These are phyloP conservation scores for Latheticus oryzae DNA, from an alignment of 2,888 invertebrate species.

Conservation along the genomic window DNA sequence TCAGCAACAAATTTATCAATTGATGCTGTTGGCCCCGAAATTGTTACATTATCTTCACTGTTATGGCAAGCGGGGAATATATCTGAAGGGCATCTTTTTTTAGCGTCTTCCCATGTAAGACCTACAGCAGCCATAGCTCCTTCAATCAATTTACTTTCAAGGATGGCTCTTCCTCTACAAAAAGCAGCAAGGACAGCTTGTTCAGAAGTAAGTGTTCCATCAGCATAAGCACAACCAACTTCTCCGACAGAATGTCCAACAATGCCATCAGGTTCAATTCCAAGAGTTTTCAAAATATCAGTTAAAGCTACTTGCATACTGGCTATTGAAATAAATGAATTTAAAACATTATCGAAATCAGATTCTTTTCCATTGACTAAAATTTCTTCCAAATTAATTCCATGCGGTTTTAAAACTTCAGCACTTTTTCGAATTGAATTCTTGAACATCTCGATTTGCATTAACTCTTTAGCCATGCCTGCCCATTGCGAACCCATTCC, in stretches of 20 bases:
- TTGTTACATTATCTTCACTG: slow-evolving; percentile 90
- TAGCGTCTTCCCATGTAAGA: slow-evolving; percentile 86
- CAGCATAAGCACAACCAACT: slow-evolving; percentile 95
- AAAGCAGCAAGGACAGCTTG: slow-evolving; percentile 95
- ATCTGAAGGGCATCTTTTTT: slow-evolving; percentile 79
- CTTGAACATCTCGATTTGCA: slow-evolving; percentile 85
- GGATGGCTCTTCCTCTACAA: slow-evolving; percentile 88
- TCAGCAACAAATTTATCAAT: slow-evolving; percentile 77
- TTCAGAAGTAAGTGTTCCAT: slow-evolving; percentile 93
- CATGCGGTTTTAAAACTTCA: slow-evolving; percentile 80
- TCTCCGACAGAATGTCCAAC: slow-evolving; percentile 96
- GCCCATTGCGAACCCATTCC: slow-evolving; percentile 99
- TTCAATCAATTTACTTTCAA: slow-evolving; percentile 77
- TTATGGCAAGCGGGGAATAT: slow-evolving; percentile 95
- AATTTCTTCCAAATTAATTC: slow-evolving; percentile 84
- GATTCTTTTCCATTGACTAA: slow-evolving; percentile 80
- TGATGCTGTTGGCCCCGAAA: slow-evolving; percentile 86
- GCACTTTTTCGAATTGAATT: slow-evolving; percentile 82
- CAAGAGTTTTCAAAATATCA: slow-evolving; percentile 81
- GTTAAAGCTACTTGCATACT: slow-evolving; percentile 97
- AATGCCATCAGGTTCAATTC: slow-evolving; percentile 91
- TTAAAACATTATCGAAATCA: slow-evolving; percentile 86
- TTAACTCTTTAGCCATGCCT: slow-evolving; percentile 91
- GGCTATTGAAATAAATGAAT: slow-evolving; percentile 94
- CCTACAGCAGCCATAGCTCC: slow-evolving; percentile 96